These are phyloP conservation scores for Drosophila yooni DNA, from an alignment of 2,888 invertebrate genomes.

Conservation along the genomic window DNA sequence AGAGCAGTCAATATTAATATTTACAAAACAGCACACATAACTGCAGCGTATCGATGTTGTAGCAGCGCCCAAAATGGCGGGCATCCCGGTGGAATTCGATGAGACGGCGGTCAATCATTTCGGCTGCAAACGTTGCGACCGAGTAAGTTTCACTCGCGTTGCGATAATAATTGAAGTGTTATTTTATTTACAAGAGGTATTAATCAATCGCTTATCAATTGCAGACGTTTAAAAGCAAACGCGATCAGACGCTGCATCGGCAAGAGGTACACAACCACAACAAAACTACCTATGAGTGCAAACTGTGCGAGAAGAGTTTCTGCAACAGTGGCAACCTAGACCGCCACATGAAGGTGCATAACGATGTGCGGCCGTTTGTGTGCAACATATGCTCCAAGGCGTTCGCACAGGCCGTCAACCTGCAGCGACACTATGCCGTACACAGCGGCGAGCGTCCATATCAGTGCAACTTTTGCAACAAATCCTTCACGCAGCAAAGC, in stretches of 20 bases:
- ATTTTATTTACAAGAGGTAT: slow-evolving; percentile 12
- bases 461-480: slow-evolving; percentile 83
- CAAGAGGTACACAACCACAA: slow-evolving; percentile 84
- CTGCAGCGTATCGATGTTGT: slow-evolving; percentile 63
- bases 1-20: slow-evolving; percentile 10
- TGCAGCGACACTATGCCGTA: slow-evolving; percentile 84
- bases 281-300: slow-evolving; percentile 83
- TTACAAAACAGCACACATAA: slow-evolving; percentile 31
- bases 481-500: slow-evolving; percentile 84
- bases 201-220: background rate
- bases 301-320: slow-evolving; percentile 83
- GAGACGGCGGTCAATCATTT: slow-evolving; percentile 72
- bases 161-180: background rate
- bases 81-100: slow-evolving; percentile 73
- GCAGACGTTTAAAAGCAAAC: slow-evolving; percentile 83
- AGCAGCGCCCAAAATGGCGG: slow-evolving; percentile 67
- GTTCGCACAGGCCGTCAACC: slow-evolving; percentile 84
- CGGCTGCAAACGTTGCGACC: slow-evolving; percentile 76
- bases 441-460: slow-evolving; percentile 84
- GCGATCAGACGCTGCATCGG: slow-evolving; percentile 83
- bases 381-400: slow-evolving; percentile 83
- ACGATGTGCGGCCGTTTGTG: slow-evolving; percentile 83
- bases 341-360: slow-evolving; percentile 84
- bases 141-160: slow-evolving; percentile 58
- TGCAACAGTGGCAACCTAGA: slow-evolving; percentile 84